Base-by-base conservation (phyloP, 1,140 invertebrate species). In the Neomicropteryx cornuta region DNA sequence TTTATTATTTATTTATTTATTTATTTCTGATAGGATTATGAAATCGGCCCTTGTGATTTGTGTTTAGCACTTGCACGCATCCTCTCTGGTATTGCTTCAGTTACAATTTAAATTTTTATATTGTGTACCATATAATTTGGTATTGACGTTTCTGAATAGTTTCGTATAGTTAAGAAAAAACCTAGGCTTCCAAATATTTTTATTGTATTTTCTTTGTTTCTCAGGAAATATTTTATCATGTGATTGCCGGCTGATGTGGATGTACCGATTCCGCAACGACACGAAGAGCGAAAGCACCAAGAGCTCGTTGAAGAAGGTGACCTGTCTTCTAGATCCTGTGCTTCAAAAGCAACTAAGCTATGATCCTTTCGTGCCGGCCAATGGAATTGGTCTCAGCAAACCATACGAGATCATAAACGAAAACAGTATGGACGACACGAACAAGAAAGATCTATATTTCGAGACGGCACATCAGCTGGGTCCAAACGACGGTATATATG, bases 221-320 rank as follows among this genome's bases (percentile, higher is more conserved):
- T 19, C 73, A 86, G 83, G 76, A 48, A 86, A 85, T 63, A 75
- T 76, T 51, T 79, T 87, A 59, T 69, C 75, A 49, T 87, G 83
- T 63, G 80, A 85, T 61, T 85, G 81, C 55, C 79, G 81, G 42
- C 68, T 86, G 44, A 68, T 75, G 14, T 87, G 83, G 83, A 77
- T 85, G 62, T 78, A 80, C 60, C 72, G 71, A 39, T 58, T 87
- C 42, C 73, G 74, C 43, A 81, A 83, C 55, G 78, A 82, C 49
- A 82, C 83, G 41, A 75, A 75, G 52, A 81, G 78, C 52, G 58
- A 66, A 28, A 73, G 76, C 57, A 70, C 84, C 41, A 69, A 74
- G 39, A 72, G 72, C 37, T 72, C 76, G 29, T 64, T 85, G 41
- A 75, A 81, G 37, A 71, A 79, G 33, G 57, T 78, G 18, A 68